Base-by-base conservation (phyloP, 2,113 vertebrate genomes). In the Mystacornis crossleyi region DNA sequence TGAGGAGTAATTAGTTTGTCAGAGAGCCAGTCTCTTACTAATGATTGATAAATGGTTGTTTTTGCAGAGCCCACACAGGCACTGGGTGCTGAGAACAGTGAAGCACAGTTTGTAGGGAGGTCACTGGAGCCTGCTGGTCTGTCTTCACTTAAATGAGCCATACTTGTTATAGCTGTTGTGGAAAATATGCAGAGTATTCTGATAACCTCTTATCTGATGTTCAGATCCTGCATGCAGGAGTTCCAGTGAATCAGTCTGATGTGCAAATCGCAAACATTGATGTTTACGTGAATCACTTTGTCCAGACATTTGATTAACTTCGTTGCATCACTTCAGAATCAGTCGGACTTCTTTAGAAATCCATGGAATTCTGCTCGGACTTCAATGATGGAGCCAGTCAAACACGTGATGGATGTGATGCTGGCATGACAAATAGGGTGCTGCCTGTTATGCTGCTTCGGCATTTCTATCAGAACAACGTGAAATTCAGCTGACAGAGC, bases 1-100 rank as follows among this genome's bases (percentile, higher is more conserved):
- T 58, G 61, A 77, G 78, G 40, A 70, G 83, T 94, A 95, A 91
- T 93, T 87, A 92, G 84, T 85, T 67, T 91, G 89, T 94, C 91
- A 62, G 24, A 14, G 80, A 71, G 80, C 90, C 91, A 87, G 94
- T 82, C 51, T 24, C 96, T 95, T 65, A 38, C 66, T 91, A 95
- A 91, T 89, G 80, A 80, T 95, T 89, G 91, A 29, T 90, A 86
- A 89, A 81, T 75, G 54, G 81, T 55, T 90, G 94, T 79, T 93
- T 78, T 87, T 81, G 28, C 48, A 18, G 43, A 73, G 94, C 81
- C 78, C 72, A 69, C 80, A 61, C 78, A 64, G 53, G 7, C 58
- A 55, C 21, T 45, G 88, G 45, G 48, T 36, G 71, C 78, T 43
- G 74, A 73, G 42, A 74, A 40, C 24, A 66, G 72, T 36, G 51